A percentile compares a stretch with the other conserved stretches of the same genome.
Evolutionary conservation across 2,888 invertebrate species (phyloP).

Genomic region (Stenotaenia linearis): DNA sequence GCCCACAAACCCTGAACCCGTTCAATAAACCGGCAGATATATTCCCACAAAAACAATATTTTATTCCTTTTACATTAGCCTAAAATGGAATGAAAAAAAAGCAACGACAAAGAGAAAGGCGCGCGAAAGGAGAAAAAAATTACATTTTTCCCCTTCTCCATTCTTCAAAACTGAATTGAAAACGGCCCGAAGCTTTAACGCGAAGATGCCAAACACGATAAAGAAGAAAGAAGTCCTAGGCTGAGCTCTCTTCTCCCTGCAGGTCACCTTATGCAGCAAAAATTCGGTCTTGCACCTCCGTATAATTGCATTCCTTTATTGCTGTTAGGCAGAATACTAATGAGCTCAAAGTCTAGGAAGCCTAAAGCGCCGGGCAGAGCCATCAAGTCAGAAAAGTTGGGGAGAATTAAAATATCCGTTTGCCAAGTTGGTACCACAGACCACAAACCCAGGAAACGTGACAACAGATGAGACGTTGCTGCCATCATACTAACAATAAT

Average conservation of each 20-base stretch:
- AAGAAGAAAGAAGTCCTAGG: background rate
- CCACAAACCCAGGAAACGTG: background rate
- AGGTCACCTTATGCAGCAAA: background rate
- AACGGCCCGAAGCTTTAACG: background rate
- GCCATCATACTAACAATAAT: conserved; percentile 21
- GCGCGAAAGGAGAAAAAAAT: background rate
- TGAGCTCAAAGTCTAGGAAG: background rate
- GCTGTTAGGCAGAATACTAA: background rate
- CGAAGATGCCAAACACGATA: background rate
- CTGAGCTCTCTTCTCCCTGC: background rate
- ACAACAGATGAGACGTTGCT: background rate
- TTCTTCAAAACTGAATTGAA: background rate
- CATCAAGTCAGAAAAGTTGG: background rate
- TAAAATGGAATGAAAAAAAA: background rate
- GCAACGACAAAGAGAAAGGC: background rate
- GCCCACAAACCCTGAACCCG: background rate
- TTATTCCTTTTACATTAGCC: background rate
- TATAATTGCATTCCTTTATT: background rate
- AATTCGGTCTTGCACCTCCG: background rate
- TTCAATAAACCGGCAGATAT: background rate
- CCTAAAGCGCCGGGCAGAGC: background rate
- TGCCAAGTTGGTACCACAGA: background rate
- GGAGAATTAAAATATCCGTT: background rate
- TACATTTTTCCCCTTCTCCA: background rate
- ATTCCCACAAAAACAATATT: background rate